Base-by-base conservation (phyloP, 2,888 invertebrate species). In the Suillia variegata region DNA sequence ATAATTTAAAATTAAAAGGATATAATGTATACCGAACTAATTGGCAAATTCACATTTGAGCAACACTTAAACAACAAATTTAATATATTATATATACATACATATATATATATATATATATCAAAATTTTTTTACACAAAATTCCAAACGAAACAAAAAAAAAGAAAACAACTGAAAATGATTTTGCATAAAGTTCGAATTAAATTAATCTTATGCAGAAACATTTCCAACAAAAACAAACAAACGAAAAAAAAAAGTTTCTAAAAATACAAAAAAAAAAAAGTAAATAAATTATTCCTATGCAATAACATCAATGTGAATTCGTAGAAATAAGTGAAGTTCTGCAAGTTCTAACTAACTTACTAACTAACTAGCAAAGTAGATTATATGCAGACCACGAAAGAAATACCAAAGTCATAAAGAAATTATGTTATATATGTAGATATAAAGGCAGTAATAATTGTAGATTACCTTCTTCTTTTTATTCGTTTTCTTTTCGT, bases 1-100 rank as follows among this genome's bases (percentile, higher is more conserved):
- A 56, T 56, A 62, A 51, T 50, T 70, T 68, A 70, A 70, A 61
- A 65, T 68, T 65, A 68, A 73, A 76, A 75, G 79, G 79, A 79
- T 79, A 79, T 76, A 68, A 78, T 71, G 79, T 79, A 79, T 79
- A 79, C 76, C 76, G 74, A 75, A 63, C 31, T 49, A 63, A 70
- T 72, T 68, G 71, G 71, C 73, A 17, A 15, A 57, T 42, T 26
- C 26, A 26, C 34, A 47, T 13, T 18, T 47, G 20, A 20, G 34
- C 33, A 52, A 15, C 13, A 18, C 24, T 26, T 50, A 24, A 52
- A 49, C 21, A 49, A 22, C 24, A 21, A 10, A 21, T 12, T 49
- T 4, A 22, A 45, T 20, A 45, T 54, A n/a, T 8, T 1, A 8
- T 21, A 18, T 54, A n/a, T 21, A 13, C 38, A 18, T 12, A n/a